Evolutionary conservation across 2,797 vertebrate species (phyloP).

Genomic region (Ceryle rudis): DNA sequence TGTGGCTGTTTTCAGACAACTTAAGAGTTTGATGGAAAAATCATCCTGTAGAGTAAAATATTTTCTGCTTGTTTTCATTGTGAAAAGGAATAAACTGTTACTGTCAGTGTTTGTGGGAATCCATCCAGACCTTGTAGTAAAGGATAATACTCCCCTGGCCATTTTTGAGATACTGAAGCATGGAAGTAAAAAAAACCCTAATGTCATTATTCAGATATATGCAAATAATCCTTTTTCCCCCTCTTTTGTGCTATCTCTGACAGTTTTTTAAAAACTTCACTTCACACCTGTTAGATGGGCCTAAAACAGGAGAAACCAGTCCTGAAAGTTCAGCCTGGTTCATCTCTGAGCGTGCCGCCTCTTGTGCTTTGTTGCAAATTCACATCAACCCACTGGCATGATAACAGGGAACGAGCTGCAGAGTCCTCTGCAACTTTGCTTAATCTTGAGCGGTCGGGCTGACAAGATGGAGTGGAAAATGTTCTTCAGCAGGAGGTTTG

Average conservation of each 20-base stretch:
- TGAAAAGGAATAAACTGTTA: neutral
- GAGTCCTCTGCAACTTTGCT: neutral
- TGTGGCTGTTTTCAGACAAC: neutral
- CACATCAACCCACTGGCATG: slow-evolving; percentile 19
- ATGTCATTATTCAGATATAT: neutral
- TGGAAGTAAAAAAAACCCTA: neutral
- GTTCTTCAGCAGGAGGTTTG: neutral
- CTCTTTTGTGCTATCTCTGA: neutral
- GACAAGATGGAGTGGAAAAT: neutral
- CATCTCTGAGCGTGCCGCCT: fast-evolving
- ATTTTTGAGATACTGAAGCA: neutral
- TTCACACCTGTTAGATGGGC: neutral
- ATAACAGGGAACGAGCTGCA: neutral
- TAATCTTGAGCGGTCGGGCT: slow-evolving; percentile 17
- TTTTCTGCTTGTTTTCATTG: neutral
- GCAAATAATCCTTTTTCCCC: neutral
- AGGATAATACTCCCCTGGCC: neutral
- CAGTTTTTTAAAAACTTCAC: neutral
- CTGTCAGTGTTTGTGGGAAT: neutral
- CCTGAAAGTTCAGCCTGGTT: slow-evolving; percentile 4
- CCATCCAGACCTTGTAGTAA: neutral
- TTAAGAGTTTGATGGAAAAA: neutral
- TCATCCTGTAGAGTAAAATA: neutral
- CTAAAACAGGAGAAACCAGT: neutral
- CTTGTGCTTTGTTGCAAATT: neutral